phyloP scores from a whole-genome alignment of 2,888 invertebrate species.

The Limnephilus marmoratus region DNA sequence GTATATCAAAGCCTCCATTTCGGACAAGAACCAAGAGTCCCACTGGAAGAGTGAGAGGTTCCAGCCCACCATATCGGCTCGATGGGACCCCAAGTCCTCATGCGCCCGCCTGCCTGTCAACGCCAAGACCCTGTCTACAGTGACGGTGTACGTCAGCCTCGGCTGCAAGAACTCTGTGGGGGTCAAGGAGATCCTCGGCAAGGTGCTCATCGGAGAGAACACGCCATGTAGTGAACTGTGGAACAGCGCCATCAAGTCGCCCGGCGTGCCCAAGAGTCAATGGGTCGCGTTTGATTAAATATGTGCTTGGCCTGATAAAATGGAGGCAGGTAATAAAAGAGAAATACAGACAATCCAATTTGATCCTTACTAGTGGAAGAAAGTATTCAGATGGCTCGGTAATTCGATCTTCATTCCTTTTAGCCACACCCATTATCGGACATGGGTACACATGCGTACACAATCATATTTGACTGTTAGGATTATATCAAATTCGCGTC shows the following conservation, averaged over 20 bases:
- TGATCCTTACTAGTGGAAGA: not conserved
- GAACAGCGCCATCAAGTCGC: constrained; percentile 79
- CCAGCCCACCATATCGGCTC: constrained; percentile 85
- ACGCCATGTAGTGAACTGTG: constrained; percentile 79
- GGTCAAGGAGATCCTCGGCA: constrained; percentile 83
- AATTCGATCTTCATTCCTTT: not conserved
- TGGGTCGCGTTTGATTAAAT: constrained; percentile 78
- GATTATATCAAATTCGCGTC: not conserved
- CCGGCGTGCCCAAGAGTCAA: constrained; percentile 78
- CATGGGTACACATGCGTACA: not conserved
- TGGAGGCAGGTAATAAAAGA: not conserved
- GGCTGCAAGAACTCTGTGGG: constrained; percentile 82
- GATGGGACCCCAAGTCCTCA: constrained; percentile 83
- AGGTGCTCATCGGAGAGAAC: constrained; percentile 81
- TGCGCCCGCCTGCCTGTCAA: constrained; percentile 80
- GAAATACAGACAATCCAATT: not conserved
- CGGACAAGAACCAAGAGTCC: constrained; percentile 80
- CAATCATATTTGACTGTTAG: not conserved
- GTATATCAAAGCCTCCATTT: constrained; percentile 87
- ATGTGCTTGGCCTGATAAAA: not conserved
- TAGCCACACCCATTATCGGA: too few relatives aligned
- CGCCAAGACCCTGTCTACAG: constrained; percentile 80
- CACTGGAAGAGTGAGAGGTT: constrained; percentile 87
- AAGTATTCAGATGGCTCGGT: not conserved
- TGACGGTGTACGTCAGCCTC: constrained; percentile 81